Conservation (phyloP, 1,140 invertebrate genomes). For the Rhagoletis zephyria region DNA sequence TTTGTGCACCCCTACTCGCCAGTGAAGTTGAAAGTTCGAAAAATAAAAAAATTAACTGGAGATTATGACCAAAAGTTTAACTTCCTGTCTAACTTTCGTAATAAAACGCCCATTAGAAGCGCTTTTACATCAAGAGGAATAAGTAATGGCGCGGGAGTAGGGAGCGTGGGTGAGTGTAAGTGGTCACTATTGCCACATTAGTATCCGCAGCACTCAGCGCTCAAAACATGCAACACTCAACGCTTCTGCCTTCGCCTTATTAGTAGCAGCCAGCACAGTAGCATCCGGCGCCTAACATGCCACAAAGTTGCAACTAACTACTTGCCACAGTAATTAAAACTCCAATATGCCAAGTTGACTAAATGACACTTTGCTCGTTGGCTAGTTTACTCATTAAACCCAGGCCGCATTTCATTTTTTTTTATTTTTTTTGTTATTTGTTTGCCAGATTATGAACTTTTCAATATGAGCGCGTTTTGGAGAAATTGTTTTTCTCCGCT, state of each 20-base stretch:
- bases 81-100: conserved; percentile 55
- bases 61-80: conserved; percentile 33
- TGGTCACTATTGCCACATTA: background rate
- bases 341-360: conserved; percentile 50
- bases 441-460: conserved; percentile 20
- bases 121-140: background rate
- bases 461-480: conserved; percentile 15
- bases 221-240: no score
- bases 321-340: conserved; percentile 51
- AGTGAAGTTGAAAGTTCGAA: background rate
- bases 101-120: conserved; percentile 57
- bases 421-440: background rate
- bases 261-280: background rate
- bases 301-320: conserved; percentile 22
- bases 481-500: background rate
- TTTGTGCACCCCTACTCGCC: background rate
- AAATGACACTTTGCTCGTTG: conserved; percentile 38
- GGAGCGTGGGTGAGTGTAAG: background rate
- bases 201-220: background rate
- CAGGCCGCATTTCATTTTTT: background rate
- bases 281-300: conserved; percentile 20
- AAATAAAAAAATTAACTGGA: background rate
- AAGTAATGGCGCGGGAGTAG: no score
- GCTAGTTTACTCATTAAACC: conserved; percentile 31
- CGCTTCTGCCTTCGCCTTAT: no score